Percentiles rank a stretch among this genome's conserved stretches.
These are phyloP conservation scores for Pantelozetes paolii DNA, from an alignment of 2,888 invertebrate genomes.

Conservation along the genomic window DNA sequence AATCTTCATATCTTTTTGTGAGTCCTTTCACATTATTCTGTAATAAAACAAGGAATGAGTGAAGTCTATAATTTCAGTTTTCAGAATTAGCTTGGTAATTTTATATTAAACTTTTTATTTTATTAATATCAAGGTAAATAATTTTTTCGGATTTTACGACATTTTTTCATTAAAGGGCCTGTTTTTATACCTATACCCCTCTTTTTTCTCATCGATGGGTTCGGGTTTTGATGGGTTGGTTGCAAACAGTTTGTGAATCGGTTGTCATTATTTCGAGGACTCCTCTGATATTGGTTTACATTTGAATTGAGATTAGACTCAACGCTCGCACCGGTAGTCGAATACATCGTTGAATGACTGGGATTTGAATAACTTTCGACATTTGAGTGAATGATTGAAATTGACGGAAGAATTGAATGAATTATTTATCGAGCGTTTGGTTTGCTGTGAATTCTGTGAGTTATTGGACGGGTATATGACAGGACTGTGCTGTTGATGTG, in stretches of 20 bases:
- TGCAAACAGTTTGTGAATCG: conserved; percentile 9
- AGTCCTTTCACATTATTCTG: too few species aligned
- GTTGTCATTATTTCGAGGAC: not conserved
- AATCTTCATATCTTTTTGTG: too few species aligned
- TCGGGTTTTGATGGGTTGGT: conserved; percentile 7
- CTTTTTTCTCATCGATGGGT: too few species aligned
- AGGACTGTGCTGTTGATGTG: conserved; percentile 2
- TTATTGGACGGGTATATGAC: not conserved
- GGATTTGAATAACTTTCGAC: not conserved
- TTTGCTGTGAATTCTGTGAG: conserved; percentile 2
- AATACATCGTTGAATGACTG: not conserved
- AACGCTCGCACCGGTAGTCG: not conserved
- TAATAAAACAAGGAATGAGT: too few species aligned
- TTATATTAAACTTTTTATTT: too few species aligned
- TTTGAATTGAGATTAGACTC: not conserved
- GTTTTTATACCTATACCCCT: too few species aligned
- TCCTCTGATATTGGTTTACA: not conserved
- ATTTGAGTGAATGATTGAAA: conserved; percentile 13
- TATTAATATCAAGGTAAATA: too few species aligned
- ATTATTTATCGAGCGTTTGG: conserved; percentile 12
- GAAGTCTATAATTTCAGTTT: too few species aligned
- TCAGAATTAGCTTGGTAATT: too few species aligned
- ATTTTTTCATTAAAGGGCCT: too few species aligned
- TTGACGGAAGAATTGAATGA: conserved; percentile 1
- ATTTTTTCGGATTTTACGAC: too few species aligned